Evolutionary conservation across 2,797 vertebrate genomes (phyloP).

Genomic region (Holocentrus rufus): DNA sequence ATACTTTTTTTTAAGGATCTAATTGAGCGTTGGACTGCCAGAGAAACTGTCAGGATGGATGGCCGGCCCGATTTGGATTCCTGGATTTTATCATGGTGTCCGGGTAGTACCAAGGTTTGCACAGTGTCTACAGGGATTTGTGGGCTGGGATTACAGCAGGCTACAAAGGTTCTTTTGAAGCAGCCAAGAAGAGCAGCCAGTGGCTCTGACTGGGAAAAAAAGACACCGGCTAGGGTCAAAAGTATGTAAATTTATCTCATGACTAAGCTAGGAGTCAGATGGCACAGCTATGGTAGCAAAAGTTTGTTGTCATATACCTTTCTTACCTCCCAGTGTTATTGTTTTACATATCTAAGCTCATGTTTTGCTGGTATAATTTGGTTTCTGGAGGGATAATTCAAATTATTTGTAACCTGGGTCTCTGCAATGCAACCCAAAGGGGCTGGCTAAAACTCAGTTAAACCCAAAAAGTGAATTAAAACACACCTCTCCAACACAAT

Average conservation of each 20-base stretch:
- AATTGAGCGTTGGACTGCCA: conserved; percentile 46
- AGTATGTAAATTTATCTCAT: conserved; percentile 64
- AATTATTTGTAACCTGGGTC: neutral
- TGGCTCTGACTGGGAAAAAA: conserved; percentile 44
- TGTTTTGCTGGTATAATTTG: neutral
- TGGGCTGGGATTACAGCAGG: conserved; percentile 62
- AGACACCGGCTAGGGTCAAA: conserved; percentile 55
- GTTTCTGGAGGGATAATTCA: neutral
- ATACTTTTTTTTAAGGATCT: conserved; percentile 34
- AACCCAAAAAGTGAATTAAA: too few species aligned
- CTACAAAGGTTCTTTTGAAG: conserved; percentile 61
- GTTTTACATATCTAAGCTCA: neutral
- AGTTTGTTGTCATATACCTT: neutral
- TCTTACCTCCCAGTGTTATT: conserved; percentile 1
- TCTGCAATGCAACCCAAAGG: too few species aligned
- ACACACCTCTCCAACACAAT: too few species aligned
- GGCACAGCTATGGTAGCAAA: conserved; percentile 10
- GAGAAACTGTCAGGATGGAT: conserved; percentile 39
- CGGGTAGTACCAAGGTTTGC: conserved; percentile 20
- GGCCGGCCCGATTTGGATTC: conserved; percentile 2
- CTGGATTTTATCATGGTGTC: conserved; percentile 34
- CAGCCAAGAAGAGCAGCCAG: conserved; percentile 59
- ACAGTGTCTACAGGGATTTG: conserved; percentile 55
- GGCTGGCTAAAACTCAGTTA: too few species aligned
- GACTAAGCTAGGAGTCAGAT: conserved; percentile 56